Base-by-base conservation (phyloP, 2,797 vertebrate species). In the Babyrousa celebensis region DNA sequence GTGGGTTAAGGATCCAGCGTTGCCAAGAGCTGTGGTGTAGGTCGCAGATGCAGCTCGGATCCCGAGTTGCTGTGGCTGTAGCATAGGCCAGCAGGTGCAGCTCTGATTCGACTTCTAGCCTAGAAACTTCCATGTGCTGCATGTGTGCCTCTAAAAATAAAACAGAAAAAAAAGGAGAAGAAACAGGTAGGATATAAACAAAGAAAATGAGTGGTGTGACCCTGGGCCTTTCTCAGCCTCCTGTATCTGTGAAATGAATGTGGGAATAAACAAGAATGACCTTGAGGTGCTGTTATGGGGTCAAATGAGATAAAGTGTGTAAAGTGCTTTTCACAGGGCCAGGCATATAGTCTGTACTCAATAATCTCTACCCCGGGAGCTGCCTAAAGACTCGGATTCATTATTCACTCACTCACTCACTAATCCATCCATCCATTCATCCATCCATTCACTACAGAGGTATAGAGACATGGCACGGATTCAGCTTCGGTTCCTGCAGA, bases 231-330 rank as follows among this genome's bases (percentile, higher is more conserved):
- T 85, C 36, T 93, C 36, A 74, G 43, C 10, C 52, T 71, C 43
- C 8, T 78, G 88, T 58, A 95, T 40, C 65, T 60, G 63, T 83
- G 65, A 79, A 77, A 84, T 25, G 32, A 87, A 12, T 8, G 9
- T 91, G 48, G n/a, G 80, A 85, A 82, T 85, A 95, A 82, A 92
- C 5, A 12, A 91, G 78, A 88, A 83, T 70, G 14, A 60, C 14
- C 12, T 36, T 52, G 75, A 77, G 12, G 84, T 62, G 25, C 17
- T 93, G 16, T 78, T 67, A 54, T 63, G 36, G 67, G 32, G 56
- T 93, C 70, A 94, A 95, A 48, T 72, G n/a, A 95, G 62, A 40
- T 86, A 71, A 96, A 29, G 20, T 32, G 17, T 15, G 8, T 60
- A 68, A 84, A 91, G 27, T 10, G 1, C 4, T 56, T 88, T 72